These are phyloP conservation scores for Papilio gigon DNA, from an alignment of 2,888 invertebrate species.

Conservation along the genomic window DNA sequence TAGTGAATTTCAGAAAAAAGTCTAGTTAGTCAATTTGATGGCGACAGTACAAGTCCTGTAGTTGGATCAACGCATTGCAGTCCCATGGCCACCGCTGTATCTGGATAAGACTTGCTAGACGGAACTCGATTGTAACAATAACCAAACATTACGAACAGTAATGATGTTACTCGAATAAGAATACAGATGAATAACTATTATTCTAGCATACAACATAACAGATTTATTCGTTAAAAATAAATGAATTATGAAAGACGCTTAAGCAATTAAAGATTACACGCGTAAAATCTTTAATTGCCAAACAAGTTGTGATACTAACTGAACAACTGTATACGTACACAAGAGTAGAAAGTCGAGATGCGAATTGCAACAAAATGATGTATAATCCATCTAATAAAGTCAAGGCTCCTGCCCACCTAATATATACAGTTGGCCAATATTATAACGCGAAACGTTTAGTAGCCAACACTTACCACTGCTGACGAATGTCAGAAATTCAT, in stretches of 20 bases:
- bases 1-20: too few relatives aligned
- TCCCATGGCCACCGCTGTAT: too few relatives aligned
- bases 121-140: too few relatives aligned
- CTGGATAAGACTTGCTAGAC: too few relatives aligned
- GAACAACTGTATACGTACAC: conserved; percentile 4
- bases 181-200: too few relatives aligned
- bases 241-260: not conserved
- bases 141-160: too few relatives aligned
- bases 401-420: conserved; percentile 41
- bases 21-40: too few relatives aligned
- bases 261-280: conserved; percentile 5
- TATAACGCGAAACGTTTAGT: conserved; percentile 1
- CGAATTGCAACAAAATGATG: conserved; percentile 28
- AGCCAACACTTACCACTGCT: conserved; percentile 20
- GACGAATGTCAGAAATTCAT: conserved; percentile 1
- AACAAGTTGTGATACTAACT: not conserved
- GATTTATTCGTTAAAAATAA: not conserved
- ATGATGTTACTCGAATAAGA: too few relatives aligned
- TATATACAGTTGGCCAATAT: conserved; percentile 14
- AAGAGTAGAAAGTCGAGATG: conserved; percentile 30
- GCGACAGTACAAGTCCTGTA: too few relatives aligned
- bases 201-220: too few relatives aligned
- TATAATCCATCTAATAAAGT: conserved; percentile 40
- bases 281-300: conserved; percentile 18
- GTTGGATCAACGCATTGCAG: too few relatives aligned